These are phyloP conservation scores for Cephus pulcher DNA, from an alignment of 2,888 invertebrate genomes.

Conservation along the genomic window DNA sequence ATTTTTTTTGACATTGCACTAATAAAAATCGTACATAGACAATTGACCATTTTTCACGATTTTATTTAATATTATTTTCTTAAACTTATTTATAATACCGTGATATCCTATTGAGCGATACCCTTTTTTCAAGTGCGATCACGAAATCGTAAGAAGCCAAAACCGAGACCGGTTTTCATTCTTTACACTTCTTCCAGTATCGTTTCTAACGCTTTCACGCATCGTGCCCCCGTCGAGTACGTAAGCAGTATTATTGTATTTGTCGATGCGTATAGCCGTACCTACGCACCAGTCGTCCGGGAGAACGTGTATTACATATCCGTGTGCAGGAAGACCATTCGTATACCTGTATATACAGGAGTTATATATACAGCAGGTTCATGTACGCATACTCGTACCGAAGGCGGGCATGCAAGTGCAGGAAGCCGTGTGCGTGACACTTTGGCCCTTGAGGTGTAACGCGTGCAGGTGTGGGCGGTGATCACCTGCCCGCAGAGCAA, in stretches of 20 bases:
- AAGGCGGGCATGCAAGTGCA: not conserved
- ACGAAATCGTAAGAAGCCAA: constrained; percentile 37
- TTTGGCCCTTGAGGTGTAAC: constrained; percentile 21
- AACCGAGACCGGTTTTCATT: constrained; percentile 32
- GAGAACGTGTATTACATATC: not conserved
- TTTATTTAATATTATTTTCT: not conserved
- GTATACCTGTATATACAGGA: not conserved
- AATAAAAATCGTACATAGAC: not conserved
- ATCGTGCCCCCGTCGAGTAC: constrained; percentile 18
- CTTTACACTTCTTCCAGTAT: constrained; percentile 1
- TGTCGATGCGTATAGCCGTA: constrained; percentile 8
- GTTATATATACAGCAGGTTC: not conserved
- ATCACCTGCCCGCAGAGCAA: constrained; percentile 53
- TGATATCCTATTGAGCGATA: not conserved
- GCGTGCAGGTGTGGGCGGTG: constrained; percentile 54
- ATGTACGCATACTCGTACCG: not conserved
- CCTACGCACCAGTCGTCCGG: not conserved
- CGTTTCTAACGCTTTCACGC: constrained; percentile 16
- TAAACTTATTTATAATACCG: not conserved
- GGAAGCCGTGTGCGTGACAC: constrained; percentile 18
- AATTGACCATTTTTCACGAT: constrained; percentile 21
- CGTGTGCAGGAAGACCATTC: constrained; percentile 9
- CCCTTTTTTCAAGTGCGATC: constrained; percentile 12
- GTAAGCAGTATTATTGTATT: constrained; percentile 26
- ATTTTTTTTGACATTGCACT: not conserved